phyloP scores from a whole-genome alignment of 2,888 invertebrate genomes.

The Eupithecia abbreviata region DNA sequence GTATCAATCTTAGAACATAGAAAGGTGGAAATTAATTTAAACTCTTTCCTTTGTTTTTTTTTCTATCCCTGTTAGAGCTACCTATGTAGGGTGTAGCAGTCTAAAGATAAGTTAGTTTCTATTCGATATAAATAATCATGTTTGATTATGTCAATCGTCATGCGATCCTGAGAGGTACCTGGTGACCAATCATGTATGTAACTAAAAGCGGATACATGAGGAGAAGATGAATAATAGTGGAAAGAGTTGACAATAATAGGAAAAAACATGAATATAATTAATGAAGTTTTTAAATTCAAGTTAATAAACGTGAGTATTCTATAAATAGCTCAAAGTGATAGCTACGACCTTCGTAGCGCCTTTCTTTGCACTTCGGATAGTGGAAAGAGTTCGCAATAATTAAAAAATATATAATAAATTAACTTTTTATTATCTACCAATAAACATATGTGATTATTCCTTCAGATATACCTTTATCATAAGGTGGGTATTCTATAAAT shows the following conservation, averaged over 20 bases:
- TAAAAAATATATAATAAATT: not conserved
- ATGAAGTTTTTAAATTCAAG: no score
- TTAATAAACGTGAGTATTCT: no score
- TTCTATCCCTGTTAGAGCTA: not conserved
- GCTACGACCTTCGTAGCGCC: no score
- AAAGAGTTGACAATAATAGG: not conserved
- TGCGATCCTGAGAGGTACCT: not conserved
- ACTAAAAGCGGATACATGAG: not conserved
- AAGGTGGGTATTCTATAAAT: not conserved
- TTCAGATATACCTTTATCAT: not conserved
- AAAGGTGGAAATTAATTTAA: not conserved
- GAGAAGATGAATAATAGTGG: not conserved
- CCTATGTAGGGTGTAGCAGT: no score
- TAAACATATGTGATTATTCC: not conserved
- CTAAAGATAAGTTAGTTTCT: not conserved
- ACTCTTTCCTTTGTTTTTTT: not conserved
- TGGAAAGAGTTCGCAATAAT: not conserved
- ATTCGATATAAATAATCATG: not conserved
- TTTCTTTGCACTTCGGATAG: not conserved
- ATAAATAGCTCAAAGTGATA: no score
- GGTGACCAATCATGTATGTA: not conserved
- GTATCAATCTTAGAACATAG: slow-evolving; percentile 1
- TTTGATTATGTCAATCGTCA: not conserved
- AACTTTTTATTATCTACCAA: no score
- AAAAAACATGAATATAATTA: not conserved